Evolutionary conservation across 2,113 vertebrate species (phyloP).

Genomic region (Tetrax tetrax): DNA sequence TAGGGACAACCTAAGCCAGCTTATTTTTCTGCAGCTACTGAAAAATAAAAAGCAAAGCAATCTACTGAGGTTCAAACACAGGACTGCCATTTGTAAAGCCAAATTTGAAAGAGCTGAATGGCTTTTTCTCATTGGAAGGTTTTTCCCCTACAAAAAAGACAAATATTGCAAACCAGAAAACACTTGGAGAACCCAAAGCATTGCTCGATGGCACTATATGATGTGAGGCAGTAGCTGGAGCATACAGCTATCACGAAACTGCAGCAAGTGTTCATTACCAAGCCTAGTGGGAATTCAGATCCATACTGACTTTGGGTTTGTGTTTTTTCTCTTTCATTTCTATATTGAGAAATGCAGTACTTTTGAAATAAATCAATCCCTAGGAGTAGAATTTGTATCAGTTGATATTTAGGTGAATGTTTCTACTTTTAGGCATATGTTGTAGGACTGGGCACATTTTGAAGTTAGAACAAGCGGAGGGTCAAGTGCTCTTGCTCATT

Average conservation of each 20-base stretch:
- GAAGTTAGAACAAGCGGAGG: background rate
- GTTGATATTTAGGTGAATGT: background rate
- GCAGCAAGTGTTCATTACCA: rapidly evolving
- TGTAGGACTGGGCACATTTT: background rate
- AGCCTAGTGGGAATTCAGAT: background rate
- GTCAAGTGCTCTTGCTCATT: background rate
- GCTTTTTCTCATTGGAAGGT: background rate
- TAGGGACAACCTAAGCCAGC: background rate
- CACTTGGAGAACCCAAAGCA: background rate
- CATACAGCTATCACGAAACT: background rate
- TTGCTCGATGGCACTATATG: background rate
- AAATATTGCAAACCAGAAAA: background rate
- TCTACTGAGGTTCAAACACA: background rate
- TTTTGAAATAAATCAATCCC: background rate
- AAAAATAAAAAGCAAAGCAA: background rate
- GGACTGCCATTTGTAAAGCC: background rate
- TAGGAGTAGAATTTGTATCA: background rate
- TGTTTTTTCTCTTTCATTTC: background rate
- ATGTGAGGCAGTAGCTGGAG: background rate
- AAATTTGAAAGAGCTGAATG: background rate
- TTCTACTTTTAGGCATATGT: background rate
- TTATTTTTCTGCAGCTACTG: slow-evolving; percentile 2
- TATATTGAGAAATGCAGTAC: background rate
- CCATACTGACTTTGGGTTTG: background rate
- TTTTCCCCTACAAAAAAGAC: background rate